Evolutionary conservation across 37 sponge, comb jelly and placozoan genomes (phyloP).

Genomic region (Bolinopsis microptera): DNA sequence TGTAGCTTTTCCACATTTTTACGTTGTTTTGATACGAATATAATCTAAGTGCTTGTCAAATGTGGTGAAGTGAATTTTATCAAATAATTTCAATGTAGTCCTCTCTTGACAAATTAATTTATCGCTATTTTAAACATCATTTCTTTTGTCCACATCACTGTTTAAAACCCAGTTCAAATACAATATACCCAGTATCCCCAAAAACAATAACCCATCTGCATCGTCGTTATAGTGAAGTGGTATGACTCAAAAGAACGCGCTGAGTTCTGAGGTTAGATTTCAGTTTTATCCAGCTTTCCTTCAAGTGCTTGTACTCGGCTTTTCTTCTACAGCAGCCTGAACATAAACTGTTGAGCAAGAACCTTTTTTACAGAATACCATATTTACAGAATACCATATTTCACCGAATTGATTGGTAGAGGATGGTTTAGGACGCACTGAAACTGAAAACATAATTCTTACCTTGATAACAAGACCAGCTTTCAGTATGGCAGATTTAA

Average conservation of each 20-base stretch:
- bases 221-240: background rate
- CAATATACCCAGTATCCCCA: background rate
- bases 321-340: background rate
- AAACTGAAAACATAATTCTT: background rate
- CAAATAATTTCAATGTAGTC: conserved; percentile 27
- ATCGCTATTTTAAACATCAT: background rate
- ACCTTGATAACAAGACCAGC: conserved; percentile 39
- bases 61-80: conserved; percentile 32
- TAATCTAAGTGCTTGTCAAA: background rate
- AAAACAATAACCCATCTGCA: background rate
- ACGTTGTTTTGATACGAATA: conserved; percentile 52
- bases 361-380: too few species aligned
- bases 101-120: conserved; percentile 15
- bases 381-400: too few species aligned
- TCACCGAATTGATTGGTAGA: background rate
- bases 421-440: background rate
- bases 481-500: conserved; percentile 55
- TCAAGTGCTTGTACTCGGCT: conserved; percentile 43
- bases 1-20: conserved; percentile 62
- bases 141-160: background rate
- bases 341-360: too few species aligned
- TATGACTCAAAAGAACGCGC: too few species aligned
- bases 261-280: too few species aligned
- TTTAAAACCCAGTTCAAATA: background rate
- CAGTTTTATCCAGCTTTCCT: too few species aligned